A percentile compares a stretch with the other conserved stretches of the same genome.
These are phyloP conservation scores for Sphyrna mokarran DNA, from an alignment of 2,113 vertebrate species.

Conservation along the genomic window DNA sequence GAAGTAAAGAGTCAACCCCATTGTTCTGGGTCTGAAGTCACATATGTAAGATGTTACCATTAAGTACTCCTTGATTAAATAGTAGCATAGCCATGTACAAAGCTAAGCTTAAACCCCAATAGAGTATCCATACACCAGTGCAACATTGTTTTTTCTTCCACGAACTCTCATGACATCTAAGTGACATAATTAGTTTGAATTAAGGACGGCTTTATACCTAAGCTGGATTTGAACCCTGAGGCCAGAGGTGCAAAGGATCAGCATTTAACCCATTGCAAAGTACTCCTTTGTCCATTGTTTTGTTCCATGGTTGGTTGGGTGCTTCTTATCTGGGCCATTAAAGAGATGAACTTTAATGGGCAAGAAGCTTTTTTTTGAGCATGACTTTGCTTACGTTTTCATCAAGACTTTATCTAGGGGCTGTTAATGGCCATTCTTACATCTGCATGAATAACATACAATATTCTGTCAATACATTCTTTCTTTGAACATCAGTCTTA, in stretches of 20 bases:
- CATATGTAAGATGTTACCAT: no score
- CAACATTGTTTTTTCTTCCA: not conserved
- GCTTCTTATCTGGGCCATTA: not conserved
- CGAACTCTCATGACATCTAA: not conserved
- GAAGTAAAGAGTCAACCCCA: no score
- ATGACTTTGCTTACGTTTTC: not conserved
- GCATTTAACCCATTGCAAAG: not conserved
- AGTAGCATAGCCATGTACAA: no score
- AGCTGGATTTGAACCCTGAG: not conserved
- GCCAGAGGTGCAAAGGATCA: not conserved
- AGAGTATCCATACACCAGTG: not conserved
- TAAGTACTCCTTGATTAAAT: no score
- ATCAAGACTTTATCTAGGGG: not conserved
- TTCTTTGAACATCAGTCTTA: not conserved
- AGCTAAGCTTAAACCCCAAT: not conserved
- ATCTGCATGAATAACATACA: not conserved
- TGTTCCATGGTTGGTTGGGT: not conserved
- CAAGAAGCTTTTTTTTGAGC: not conserved
- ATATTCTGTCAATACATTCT: not conserved
- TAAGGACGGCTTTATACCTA: not conserved
- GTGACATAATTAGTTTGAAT: not conserved
- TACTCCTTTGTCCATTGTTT: not conserved
- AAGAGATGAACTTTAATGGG: not conserved
- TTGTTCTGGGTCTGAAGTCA: no score
- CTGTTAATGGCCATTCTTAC: not conserved